phyloP scores from a whole-genome alignment of 1,140 invertebrate genomes.

The Copidosoma floridanum region DNA sequence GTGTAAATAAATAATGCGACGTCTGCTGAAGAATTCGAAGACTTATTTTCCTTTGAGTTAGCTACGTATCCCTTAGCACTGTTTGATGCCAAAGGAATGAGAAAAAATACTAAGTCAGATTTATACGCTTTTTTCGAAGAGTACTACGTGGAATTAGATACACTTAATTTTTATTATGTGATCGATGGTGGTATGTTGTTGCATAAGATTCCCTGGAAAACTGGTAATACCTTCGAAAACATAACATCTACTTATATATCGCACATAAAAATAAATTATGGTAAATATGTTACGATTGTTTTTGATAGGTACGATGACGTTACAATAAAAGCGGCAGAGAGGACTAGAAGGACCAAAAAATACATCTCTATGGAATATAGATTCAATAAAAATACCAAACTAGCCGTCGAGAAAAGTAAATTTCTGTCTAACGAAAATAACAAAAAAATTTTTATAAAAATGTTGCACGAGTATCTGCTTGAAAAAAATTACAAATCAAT shows the following conservation, averaged over 20 bases:
- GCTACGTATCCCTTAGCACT: slow-evolving; percentile 30
- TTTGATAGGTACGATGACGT: slow-evolving; percentile 15
- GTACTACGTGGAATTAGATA: neutral
- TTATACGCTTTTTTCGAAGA: slow-evolving; percentile 29
- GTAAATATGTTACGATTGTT: neutral
- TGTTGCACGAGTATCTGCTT: neutral
- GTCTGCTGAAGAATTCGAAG: slow-evolving; percentile 27
- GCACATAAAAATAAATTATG: slow-evolving; percentile 5
- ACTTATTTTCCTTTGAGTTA: slow-evolving; percentile 33
- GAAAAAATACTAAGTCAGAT: slow-evolving; percentile 29
- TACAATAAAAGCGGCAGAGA: too few relatives aligned
- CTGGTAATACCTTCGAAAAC: neutral
- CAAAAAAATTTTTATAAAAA: slow-evolving; percentile 8
- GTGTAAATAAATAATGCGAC: too few relatives aligned
- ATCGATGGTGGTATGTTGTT: slow-evolving; percentile 31
- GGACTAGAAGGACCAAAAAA: too few relatives aligned
- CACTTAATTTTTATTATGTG: slow-evolving; percentile 3
- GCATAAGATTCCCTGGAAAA: slow-evolving; percentile 19
- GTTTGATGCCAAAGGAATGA: slow-evolving; percentile 30
- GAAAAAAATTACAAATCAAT: neutral
- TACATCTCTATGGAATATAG: neutral
- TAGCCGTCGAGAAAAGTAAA: slow-evolving; percentile 3
- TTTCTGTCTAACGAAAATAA: slow-evolving; percentile 21
- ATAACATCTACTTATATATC: neutral
- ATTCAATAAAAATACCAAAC: slow-evolving; percentile 6